These are phyloP conservation scores for Acrossocheilus fasciatus DNA, from an alignment of 2,797 vertebrate species.

Conservation along the genomic window DNA sequence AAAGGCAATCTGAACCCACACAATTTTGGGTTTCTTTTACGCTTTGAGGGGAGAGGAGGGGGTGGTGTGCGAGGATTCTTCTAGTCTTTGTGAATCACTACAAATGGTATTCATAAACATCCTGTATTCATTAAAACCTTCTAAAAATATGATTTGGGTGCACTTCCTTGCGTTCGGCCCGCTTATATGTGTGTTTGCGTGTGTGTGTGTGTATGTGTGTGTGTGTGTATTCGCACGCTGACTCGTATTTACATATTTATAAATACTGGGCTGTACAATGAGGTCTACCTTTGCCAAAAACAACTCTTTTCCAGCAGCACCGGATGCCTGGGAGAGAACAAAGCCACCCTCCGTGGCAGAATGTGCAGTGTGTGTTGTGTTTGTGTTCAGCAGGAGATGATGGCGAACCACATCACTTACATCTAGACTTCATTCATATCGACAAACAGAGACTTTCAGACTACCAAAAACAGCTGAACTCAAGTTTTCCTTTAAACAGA, in stretches of 20 bases:
- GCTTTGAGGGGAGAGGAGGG: constrained; percentile 63
- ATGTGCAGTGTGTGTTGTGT: constrained; percentile 53
- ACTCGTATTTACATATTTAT: constrained; percentile 85
- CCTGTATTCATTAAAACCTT: constrained; percentile 88
- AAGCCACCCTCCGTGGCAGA: constrained; percentile 71
- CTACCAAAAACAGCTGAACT: constrained; percentile 32
- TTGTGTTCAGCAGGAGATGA: constrained; percentile 56
- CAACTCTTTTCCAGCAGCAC: constrained; percentile 76
- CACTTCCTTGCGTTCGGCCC: constrained; percentile 64
- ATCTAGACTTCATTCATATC: constrained; percentile 50
- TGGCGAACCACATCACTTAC: constrained; percentile 56
- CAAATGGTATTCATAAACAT: constrained; percentile 86
- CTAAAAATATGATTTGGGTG: constrained; percentile 83
- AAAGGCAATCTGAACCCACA: constrained; percentile 77
- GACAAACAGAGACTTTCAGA: constrained; percentile 43
- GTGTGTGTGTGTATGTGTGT: neutral
- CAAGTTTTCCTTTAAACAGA: neutral
- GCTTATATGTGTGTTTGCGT: constrained; percentile 47
- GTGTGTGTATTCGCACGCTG: constrained; percentile 67
- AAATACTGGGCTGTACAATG: constrained; percentile 83
- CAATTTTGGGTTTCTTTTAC: constrained; percentile 72
- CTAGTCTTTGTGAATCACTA: constrained; percentile 83
- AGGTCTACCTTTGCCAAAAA: constrained; percentile 79
- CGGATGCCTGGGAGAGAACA: constrained; percentile 77
- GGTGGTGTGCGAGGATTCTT: constrained; percentile 79